Evolutionary conservation across 1,140 invertebrate genomes (phyloP).

Genomic region (Luehdorfia chinensis): DNA sequence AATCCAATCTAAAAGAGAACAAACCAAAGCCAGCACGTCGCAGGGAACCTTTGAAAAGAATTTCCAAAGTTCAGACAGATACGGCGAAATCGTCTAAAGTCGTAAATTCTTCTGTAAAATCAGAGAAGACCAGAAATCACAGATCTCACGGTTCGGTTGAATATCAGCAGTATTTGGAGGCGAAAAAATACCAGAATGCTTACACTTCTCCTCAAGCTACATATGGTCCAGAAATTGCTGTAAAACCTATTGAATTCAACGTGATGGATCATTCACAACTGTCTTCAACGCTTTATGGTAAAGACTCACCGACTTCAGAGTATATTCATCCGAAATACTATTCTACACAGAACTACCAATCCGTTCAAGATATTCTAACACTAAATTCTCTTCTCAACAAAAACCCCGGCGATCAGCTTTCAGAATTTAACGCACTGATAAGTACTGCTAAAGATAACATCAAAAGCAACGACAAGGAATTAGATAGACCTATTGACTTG

Average conservation of each 20-base stretch:
- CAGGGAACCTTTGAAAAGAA: constrained; percentile 4
- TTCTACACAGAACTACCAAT: constrained; percentile 38
- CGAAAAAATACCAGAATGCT: too few relatives aligned
- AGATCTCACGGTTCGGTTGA: constrained; percentile 59
- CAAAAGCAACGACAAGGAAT: constrained; percentile 26
- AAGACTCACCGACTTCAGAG: constrained; percentile 37
- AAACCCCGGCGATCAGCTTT: constrained; percentile 44
- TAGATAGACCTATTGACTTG: constrained; percentile 46
- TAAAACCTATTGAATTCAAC: constrained; percentile 52
- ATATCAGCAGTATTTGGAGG: too few relatives aligned
- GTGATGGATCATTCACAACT: constrained; percentile 23
- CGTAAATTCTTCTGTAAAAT: constrained; percentile 18
- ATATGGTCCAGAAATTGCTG: constrained; percentile 2
- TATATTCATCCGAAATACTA: constrained; percentile 50
- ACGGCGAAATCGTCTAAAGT: constrained; percentile 37
- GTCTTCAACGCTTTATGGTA: constrained; percentile 20
- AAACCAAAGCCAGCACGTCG: constrained; percentile 20
- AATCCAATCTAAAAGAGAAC: constrained; percentile 39
- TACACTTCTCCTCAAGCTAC: too few relatives aligned
- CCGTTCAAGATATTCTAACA: constrained; percentile 47
- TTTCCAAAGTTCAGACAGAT: constrained; percentile 21
- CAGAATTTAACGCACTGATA: constrained; percentile 45
- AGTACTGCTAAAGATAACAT: constrained; percentile 21
- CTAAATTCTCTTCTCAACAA: constrained; percentile 48
- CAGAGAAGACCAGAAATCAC: constrained; percentile 53